These are phyloP conservation scores for Pammene fasciana DNA, from an alignment of 2,888 invertebrate genomes.

Conservation along the genomic window DNA sequence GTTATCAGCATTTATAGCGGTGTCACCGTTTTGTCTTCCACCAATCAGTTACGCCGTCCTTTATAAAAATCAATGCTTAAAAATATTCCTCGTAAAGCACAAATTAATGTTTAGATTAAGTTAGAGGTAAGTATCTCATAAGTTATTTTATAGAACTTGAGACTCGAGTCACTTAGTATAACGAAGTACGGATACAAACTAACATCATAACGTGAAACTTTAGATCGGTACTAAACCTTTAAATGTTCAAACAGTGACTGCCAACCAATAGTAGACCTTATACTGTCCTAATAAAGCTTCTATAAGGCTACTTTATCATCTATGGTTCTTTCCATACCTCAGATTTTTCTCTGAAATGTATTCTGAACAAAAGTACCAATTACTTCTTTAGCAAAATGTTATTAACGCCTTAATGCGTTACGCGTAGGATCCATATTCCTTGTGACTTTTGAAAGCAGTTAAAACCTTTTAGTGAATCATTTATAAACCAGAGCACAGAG, in stretches of 20 bases:
- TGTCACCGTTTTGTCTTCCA: too few species aligned
- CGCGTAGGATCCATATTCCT: neutral
- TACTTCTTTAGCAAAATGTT: neutral
- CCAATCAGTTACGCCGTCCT: neutral
- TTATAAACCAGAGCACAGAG: neutral
- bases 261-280: neutral
- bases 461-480: neutral
- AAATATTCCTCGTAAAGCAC: too few species aligned
- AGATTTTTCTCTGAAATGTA: neutral
- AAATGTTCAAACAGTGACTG: neutral
- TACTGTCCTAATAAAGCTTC: neutral
- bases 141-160: too few species aligned
- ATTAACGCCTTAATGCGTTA: neutral
- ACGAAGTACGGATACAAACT: neutral
- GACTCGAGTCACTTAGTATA: neutral
- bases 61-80: neutral
- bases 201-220: neutral
- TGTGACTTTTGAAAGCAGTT: neutral
- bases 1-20: too few species aligned
- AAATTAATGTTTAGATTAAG: too few species aligned
- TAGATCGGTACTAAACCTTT: neutral
- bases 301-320: neutral
- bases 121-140: too few species aligned
- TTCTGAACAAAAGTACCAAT: neutral
- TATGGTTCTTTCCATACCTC: slow-evolving; percentile 1